Conservation (phyloP, 2,797 vertebrate genomes). For the Aldrovandia affinis region DNA sequence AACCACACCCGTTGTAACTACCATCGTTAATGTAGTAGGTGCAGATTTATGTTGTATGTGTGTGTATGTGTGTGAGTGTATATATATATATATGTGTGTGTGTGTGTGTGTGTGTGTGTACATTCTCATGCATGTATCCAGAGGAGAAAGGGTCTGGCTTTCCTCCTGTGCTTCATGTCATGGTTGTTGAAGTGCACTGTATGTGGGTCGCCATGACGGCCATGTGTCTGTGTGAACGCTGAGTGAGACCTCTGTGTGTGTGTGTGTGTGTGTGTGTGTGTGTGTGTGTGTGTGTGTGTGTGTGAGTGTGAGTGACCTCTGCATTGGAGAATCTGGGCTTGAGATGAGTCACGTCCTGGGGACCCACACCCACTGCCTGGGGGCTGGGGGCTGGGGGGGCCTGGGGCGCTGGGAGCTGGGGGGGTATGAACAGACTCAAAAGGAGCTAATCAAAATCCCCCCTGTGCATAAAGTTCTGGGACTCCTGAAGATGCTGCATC, state of each 20-base stretch:
- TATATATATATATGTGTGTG: not conserved
- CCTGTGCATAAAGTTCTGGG: not conserved
- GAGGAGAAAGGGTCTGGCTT: not conserved
- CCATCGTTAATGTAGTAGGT: too few species aligned
- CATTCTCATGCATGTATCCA: not conserved
- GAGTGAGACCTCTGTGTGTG: too few species aligned
- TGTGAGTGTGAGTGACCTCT: not conserved
- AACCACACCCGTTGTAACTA: too few species aligned
- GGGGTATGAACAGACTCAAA: not conserved
- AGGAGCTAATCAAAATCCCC: not conserved
- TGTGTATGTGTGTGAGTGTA: too few species aligned
- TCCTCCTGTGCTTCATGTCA: not conserved
- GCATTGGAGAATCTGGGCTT: not conserved
- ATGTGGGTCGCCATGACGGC: not conserved
- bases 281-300: constrained; percentile 23
- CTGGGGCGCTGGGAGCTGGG: not conserved
- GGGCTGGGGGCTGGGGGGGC: not conserved
- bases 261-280: constrained; percentile 10
- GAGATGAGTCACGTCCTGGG: not conserved
- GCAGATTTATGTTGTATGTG: too few species aligned
- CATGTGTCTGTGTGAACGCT: too few species aligned
- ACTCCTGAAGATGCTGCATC: not conserved
- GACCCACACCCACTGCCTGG: not conserved
- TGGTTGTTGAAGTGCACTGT: constrained; percentile 33
- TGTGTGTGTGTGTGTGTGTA: not conserved